Evolutionary conservation across 2,797 vertebrate species (phyloP).

Genomic region (Prunella strophiata): DNA sequence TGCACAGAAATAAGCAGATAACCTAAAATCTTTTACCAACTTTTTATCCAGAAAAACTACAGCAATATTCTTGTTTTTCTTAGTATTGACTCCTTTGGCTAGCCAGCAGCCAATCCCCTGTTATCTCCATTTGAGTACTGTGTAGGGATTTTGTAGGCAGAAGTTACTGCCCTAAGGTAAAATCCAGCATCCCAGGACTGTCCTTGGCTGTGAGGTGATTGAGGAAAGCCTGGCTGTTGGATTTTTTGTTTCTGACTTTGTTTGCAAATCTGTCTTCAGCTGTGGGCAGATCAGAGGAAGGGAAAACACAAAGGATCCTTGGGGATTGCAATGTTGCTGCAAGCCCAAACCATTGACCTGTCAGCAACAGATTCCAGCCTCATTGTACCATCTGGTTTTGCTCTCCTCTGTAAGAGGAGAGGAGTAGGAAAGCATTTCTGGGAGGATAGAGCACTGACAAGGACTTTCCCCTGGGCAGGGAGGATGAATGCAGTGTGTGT

Average conservation of each 20-base stretch:
- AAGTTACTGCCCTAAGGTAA: background rate
- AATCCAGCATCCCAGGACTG: background rate
- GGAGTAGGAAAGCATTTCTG: background rate
- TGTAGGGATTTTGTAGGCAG: background rate
- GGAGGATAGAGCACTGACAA: background rate
- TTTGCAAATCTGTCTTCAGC: constrained; percentile 21
- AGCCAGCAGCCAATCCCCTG: background rate
- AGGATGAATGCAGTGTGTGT: background rate
- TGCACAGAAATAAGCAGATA: background rate
- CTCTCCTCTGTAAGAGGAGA: background rate
- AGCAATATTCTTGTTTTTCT: background rate
- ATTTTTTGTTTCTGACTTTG: constrained; percentile 26
- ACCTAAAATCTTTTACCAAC: background rate
- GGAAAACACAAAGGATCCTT: constrained; percentile 1
- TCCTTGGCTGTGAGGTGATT: background rate
- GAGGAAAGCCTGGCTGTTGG: background rate
- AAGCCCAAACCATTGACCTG: background rate
- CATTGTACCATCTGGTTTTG: constrained; percentile 6
- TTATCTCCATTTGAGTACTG: background rate
- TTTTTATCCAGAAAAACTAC: background rate
- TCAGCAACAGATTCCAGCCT: background rate
- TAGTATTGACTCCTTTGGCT: background rate
- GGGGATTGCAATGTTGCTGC: background rate
- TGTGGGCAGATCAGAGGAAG: constrained; percentile 48
- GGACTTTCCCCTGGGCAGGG: background rate